Conservation (phyloP, 2,797 vertebrate genomes). For the Tympanoctomys barrerae region DNA sequence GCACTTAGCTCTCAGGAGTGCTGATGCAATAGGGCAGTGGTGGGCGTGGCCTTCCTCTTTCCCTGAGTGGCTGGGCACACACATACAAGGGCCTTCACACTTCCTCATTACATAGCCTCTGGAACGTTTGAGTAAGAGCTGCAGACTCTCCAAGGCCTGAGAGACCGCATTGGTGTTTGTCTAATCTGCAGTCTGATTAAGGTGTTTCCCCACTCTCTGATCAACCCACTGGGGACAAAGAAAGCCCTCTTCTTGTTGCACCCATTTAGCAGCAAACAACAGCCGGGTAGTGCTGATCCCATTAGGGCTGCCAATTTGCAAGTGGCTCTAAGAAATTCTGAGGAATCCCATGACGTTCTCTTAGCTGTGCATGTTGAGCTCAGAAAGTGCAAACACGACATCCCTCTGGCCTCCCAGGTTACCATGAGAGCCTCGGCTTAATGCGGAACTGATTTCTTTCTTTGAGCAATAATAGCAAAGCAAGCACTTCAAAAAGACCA, state of each 20-base stretch:
- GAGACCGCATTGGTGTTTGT: conserved; percentile 7
- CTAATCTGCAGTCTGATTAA: conserved; percentile 39
- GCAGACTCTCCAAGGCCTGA: not conserved
- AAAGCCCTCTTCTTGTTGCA: conserved; percentile 43
- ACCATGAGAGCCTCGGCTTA: conserved; percentile 64
- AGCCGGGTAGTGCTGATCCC: conserved; percentile 83
- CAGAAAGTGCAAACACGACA: conserved; percentile 74
- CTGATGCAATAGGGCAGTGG: not conserved
- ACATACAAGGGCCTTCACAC: not conserved
- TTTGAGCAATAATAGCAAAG: conserved; percentile 76
- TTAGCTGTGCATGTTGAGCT: conserved; percentile 71
- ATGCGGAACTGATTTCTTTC: conserved; percentile 80
- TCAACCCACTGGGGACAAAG: not conserved
- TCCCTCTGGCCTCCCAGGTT: conserved; percentile 70
- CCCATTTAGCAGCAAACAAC: conserved; percentile 79
- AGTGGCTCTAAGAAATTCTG: conserved; percentile 77
- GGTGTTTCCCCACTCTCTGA: conserved; percentile 18
- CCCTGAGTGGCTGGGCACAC: not conserved
- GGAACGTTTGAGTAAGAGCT: conserved; percentile 39
- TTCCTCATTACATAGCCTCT: conserved; percentile 27
- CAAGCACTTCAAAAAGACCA: conserved; percentile 80
- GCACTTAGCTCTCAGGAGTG: not conserved
- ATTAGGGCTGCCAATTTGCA: conserved; percentile 87
- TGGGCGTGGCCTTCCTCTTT: not conserved
- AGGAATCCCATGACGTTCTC: conserved; percentile 77